phyloP scores from a whole-genome alignment of 1,140 invertebrate species.

The Leptopilina clavipes region DNA sequence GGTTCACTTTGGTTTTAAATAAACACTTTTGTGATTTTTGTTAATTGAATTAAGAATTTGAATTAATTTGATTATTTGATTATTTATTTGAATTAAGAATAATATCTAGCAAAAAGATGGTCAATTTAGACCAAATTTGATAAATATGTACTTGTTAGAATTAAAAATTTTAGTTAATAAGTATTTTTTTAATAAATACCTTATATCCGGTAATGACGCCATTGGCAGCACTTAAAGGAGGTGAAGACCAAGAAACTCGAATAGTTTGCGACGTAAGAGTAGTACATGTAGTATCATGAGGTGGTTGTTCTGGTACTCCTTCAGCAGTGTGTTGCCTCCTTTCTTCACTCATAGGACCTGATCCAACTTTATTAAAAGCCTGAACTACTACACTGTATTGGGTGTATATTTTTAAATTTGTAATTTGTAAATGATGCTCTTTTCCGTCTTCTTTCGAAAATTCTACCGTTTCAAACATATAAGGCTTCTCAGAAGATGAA shows the following conservation, averaged over 20 bases:
- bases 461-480: constrained; percentile 93
- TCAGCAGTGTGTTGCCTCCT: constrained; percentile 93
- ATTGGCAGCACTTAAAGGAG: constrained; percentile 91
- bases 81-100: no score
- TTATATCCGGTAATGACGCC: constrained; percentile 98
- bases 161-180: no score
- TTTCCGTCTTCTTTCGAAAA: constrained; percentile 93
- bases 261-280: constrained; percentile 95
- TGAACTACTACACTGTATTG: constrained; percentile 96
- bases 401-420: constrained; percentile 91
- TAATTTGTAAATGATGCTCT: constrained; percentile 89
- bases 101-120: no score
- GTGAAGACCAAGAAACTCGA: constrained; percentile 93
- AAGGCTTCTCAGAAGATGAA: constrained; percentile 91
- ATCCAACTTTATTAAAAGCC: constrained; percentile 95
- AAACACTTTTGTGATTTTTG: no score
- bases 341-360: constrained; percentile 92
- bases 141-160: no score
- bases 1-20: no score
- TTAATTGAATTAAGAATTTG: no score
- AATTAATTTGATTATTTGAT: no score
- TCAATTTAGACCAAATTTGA: no score
- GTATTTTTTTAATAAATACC: constrained; percentile 53
- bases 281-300: constrained; percentile 92
- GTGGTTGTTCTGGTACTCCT: constrained; percentile 94